phyloP scores from a whole-genome alignment of 2,888 invertebrate species.

The Scaptomyza tumidula region DNA sequence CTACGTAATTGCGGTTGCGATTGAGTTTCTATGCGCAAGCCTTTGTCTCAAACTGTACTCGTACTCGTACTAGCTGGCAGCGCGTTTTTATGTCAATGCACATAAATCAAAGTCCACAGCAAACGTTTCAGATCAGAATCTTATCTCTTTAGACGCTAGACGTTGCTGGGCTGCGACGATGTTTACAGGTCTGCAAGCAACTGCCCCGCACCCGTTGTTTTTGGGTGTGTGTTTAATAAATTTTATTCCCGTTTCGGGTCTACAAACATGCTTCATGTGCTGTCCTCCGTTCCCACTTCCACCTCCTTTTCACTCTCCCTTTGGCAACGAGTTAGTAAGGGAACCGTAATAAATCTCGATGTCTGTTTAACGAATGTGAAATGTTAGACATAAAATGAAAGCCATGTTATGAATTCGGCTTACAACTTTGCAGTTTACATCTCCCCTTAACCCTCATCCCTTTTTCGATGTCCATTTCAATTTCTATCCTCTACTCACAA shows the following conservation, averaged over 20 bases:
- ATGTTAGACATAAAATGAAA: constrained; percentile 56
- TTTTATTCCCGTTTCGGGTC: constrained; percentile 12
- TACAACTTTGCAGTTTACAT: constrained; percentile 43
- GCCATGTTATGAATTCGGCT: constrained; percentile 56
- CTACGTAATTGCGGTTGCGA: constrained; percentile 22
- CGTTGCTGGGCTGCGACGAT: constrained; percentile 22
- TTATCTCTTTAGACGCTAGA: constrained; percentile 28
- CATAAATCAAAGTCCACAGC: constrained; percentile 39
- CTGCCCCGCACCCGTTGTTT: constrained; percentile 14
- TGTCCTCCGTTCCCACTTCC: not conserved
- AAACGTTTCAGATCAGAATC: constrained; percentile 37
- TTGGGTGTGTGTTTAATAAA: constrained; percentile 18
- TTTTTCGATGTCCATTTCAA: not conserved
- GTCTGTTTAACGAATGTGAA: constrained; percentile 46
- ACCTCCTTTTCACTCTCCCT: not conserved
- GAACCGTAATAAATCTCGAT: constrained; percentile 54
- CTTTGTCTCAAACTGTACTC: constrained; percentile 18
- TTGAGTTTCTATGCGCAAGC: constrained; percentile 55
- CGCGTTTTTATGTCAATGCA: constrained; percentile 31
- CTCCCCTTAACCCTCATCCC: constrained; percentile 7
- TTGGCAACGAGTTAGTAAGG: constrained; percentile 10
- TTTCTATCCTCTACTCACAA: not conserved
- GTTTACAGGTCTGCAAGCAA: constrained; percentile 25
- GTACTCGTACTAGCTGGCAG: not conserved
- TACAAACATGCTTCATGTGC: constrained; percentile 5